Percentiles rank a stretch among this genome's conserved stretches.
Evolutionary conservation across 2,888 invertebrate genomes (phyloP).

Genomic region (Temnothorax ravouxi): DNA sequence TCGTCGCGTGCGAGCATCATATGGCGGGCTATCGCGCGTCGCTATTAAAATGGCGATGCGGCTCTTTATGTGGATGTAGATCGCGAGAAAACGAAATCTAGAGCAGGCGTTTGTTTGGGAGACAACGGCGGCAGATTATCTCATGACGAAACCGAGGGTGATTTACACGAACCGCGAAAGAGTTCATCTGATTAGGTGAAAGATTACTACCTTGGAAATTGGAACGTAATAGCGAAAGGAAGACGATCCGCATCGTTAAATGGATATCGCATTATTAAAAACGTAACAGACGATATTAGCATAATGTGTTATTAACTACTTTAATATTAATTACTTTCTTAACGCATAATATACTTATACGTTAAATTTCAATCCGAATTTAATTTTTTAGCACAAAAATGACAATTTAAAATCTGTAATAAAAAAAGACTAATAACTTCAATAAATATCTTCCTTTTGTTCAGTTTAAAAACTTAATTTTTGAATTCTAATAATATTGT

Average conservation of each 20-base stretch:
- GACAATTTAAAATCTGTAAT: background rate
- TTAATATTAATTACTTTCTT: background rate
- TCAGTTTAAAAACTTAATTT: background rate
- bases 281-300: background rate
- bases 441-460: background rate
- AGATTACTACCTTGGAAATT: conserved; percentile 21
- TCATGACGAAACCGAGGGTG: conserved; percentile 41
- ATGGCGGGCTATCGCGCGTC: conserved; percentile 22
- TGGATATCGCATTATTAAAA: background rate
- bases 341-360: background rate
- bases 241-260: background rate
- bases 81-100: conserved; percentile 56
- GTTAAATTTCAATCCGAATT: background rate
- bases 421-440: background rate
- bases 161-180: background rate
- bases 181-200: conserved; percentile 5
- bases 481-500: background rate
- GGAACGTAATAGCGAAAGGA: conserved; percentile 17
- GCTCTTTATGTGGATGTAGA: conserved; percentile 29
- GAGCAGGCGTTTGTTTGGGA: conserved; percentile 39
- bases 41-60: conserved; percentile 27
- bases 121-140: conserved; percentile 16
- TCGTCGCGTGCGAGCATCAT: conserved; percentile 21
- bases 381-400: background rate
- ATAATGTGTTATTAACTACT: background rate